These are phyloP conservation scores for Polia nebulosa DNA, from an alignment of 2,888 invertebrate species.

Conservation along the genomic window DNA sequence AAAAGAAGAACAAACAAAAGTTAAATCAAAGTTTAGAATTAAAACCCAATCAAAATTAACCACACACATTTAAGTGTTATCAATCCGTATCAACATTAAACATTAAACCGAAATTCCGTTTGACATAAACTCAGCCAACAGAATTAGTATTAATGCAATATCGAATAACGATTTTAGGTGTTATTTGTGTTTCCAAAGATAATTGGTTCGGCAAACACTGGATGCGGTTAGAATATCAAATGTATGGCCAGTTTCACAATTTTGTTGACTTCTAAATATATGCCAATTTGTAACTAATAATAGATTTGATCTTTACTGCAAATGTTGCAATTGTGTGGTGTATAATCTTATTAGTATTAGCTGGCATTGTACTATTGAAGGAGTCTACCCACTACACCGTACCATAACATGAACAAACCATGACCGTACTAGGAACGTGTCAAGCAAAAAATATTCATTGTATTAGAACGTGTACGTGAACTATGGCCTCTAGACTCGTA, in stretches of 20 bases:
- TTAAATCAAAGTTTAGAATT: background rate
- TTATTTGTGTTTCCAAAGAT: slow-evolving; percentile 48
- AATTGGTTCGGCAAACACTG: slow-evolving; percentile 45
- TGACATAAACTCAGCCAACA: slow-evolving; percentile 22
- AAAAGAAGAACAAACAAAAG: background rate
- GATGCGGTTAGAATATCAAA: slow-evolving; percentile 50
- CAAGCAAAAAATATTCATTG: no score
- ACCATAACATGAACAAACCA: no score
- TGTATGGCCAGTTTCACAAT: slow-evolving; percentile 30
- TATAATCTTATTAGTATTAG: slow-evolving; percentile 14
- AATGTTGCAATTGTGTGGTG: slow-evolving; percentile 23
- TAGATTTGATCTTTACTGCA: slow-evolving; percentile 54
- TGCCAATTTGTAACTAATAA: slow-evolving; percentile 41
- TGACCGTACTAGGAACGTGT: no score
- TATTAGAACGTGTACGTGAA: no score
- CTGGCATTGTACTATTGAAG: slow-evolving; percentile 10
- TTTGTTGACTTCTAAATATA: slow-evolving; percentile 29
- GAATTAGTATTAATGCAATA: slow-evolving; percentile 44
- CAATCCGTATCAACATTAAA: background rate
- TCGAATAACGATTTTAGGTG: slow-evolving; percentile 37
- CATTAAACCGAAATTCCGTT: slow-evolving; percentile 12
- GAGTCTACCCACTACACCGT: no score
- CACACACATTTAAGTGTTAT: background rate
- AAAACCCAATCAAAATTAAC: background rate
- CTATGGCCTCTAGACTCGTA: no score